phyloP scores from a whole-genome alignment of 2,113 vertebrate genomes.

The Amphilophus citrinellus region DNA sequence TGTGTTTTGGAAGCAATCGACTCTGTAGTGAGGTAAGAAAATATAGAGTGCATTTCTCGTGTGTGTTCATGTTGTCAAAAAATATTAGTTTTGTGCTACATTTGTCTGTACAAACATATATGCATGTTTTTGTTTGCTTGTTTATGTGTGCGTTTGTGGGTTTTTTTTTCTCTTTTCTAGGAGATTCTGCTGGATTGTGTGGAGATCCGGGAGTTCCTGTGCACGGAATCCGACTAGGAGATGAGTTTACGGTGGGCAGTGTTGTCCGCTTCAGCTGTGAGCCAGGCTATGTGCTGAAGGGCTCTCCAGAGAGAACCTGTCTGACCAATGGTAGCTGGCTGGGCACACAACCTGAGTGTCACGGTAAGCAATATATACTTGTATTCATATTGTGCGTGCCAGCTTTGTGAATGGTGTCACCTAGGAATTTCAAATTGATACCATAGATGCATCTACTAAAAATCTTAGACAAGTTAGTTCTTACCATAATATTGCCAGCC shows the following conservation, averaged over 20 bases:
- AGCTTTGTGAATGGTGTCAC: no score
- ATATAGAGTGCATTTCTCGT: not conserved
- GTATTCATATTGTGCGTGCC: not conserved
- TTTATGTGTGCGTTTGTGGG: no score
- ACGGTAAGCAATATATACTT: conserved; percentile 81
- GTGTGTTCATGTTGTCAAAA: not conserved
- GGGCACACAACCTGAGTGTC: conserved; percentile 92
- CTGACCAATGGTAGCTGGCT: conserved; percentile 89
- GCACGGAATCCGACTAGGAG: conserved; percentile 92
- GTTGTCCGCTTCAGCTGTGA: conserved; percentile 94
- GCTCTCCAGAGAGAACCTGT: conserved; percentile 90
- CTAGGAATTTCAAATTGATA: no score
- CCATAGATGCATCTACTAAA: no score
- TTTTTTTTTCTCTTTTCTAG: conserved; percentile 69
- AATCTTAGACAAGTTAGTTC: no score
- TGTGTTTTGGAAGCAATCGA: conserved; percentile 6
- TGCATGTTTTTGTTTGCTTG: not conserved
- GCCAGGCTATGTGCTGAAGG: conserved; percentile 89
- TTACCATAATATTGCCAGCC: no score
- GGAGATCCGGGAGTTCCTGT: conserved; percentile 93
- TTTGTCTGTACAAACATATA: not conserved
- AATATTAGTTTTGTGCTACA: not conserved
- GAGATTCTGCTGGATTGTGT: conserved; percentile 86
- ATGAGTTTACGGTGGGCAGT: conserved; percentile 85
- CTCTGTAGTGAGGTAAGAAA: not conserved